Evolutionary conservation across 2,113 vertebrate species (phyloP), one percentile per base, ranked within the genome.

Genomic region (Puffinus mauretanicus): DNA sequence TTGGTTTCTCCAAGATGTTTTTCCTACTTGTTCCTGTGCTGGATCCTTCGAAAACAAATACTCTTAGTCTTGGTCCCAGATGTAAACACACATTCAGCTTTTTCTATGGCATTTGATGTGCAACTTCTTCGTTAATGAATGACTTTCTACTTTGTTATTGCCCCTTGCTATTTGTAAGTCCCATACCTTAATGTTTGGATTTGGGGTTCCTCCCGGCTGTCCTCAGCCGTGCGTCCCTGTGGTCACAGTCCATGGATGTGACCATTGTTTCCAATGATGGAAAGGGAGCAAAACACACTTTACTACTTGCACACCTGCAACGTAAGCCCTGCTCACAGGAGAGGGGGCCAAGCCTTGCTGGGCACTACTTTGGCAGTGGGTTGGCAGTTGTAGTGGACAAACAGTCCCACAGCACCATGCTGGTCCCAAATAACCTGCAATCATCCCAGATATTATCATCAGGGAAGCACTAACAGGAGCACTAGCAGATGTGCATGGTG

Each of bases 281-380:
- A 10, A 36, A 40, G 51, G n/a, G n/a, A 44, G 73, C 15, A 14
- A 27, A 54, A 40, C 12, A 7, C 9, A 5, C 36, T 20, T 47
- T 0, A 5, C 20, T 4, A 7, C 16, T 6, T 5, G 19, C 16
- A 7, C 40, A 4, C 11, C 16, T 8, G 26, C 40, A 20, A 8
- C 7, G 1, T 1, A 47, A 42, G 40, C 72, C 0, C 5, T 16
- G 49, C 36, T 20, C 34, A 10, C 10, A 12, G 70, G 34, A 38
- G 16, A 14, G 25, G 22, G 42, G 21, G 32, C 29, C 5, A 2
- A 44, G 64, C 20, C 62, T 42, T 17, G 42, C 69, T 20, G 26
- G 62, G 20, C 34, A 17, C 19, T 11, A 12, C 38, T 19, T 5
- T 18, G 51, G 36, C 46, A 13, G n/a, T 7, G 34, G 57, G 20